A percentile compares a stretch with the other conserved stretches of the same genome.
Conservation (phyloP, 2,888 invertebrate species). For the Nematopogon swammerdamellus region DNA sequence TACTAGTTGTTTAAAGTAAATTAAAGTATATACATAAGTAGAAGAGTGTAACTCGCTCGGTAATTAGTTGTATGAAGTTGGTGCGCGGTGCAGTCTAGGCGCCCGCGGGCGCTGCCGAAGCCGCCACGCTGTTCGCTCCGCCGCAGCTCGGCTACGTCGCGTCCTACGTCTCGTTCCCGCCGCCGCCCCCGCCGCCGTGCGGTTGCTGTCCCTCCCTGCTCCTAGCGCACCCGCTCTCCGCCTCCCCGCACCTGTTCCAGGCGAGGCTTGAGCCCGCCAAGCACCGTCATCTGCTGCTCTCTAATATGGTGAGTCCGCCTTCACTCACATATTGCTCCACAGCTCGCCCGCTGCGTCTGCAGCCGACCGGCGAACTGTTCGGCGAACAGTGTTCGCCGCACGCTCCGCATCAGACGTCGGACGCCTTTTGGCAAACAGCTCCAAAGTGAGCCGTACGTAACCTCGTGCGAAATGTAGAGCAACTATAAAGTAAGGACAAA, state of each 20-base stretch:
- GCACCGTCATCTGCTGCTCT: slow-evolving; percentile 53
- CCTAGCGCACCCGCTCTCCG: slow-evolving; percentile 43
- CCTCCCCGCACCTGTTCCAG: slow-evolving; percentile 5
- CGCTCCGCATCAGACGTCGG: too few species aligned
- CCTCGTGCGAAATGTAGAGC: too few species aligned
- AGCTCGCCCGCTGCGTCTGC: too few species aligned
- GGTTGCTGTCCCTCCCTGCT: slow-evolving; percentile 31
- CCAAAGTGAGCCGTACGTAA: too few species aligned
- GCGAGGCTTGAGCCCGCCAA: slow-evolving; percentile 32
- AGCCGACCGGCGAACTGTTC: slow-evolving; percentile 9
- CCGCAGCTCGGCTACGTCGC: slow-evolving; percentile 53
- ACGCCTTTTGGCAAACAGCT: too few species aligned
- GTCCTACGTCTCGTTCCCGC: slow-evolving; percentile 46
- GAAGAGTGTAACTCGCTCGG: neutral
- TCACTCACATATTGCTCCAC: slow-evolving; percentile 6
- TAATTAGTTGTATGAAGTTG: neutral
- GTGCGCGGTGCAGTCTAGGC: too few species aligned
- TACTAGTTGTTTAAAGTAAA: neutral
- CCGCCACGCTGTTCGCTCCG: slow-evolving; percentile 52
- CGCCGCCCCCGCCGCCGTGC: slow-evolving; percentile 47
- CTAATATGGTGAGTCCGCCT: slow-evolving; percentile 47
- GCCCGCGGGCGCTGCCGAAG: slow-evolving; percentile 54
- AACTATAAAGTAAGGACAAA: too few species aligned
- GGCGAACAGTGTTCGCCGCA: too few species aligned
- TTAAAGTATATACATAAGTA: too few species aligned